Percentiles rank a stretch among this genome's conserved stretches.
Evolutionary conservation across 1,140 invertebrate species (phyloP).

Genomic region (Psix sp.): DNA sequence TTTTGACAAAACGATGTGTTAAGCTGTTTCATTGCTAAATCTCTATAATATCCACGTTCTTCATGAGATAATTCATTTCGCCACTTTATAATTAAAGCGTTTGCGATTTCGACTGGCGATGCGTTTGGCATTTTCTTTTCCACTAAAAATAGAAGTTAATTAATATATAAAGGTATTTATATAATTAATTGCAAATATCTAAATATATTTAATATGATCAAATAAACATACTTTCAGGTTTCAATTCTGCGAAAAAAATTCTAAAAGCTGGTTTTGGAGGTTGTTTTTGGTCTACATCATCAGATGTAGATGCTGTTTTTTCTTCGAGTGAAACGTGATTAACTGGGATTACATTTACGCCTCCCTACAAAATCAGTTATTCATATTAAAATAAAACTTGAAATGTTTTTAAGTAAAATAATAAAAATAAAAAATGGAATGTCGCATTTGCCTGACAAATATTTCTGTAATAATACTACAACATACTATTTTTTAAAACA

Average conservation of each 20-base stretch:
- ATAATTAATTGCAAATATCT: slow-evolving; percentile 3
- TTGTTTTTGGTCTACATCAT: not conserved
- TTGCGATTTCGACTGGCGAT: slow-evolving; percentile 70
- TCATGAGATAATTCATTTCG: slow-evolving; percentile 67
- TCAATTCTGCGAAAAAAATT: slow-evolving; percentile 30
- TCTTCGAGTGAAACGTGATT: slow-evolving; percentile 4
- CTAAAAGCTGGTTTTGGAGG: slow-evolving; percentile 18
- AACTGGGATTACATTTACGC: slow-evolving; percentile 16
- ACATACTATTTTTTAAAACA: slow-evolving; percentile 4
- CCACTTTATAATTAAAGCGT: slow-evolving; percentile 70
- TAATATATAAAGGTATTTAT: not conserved
- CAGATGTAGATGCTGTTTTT: not conserved
- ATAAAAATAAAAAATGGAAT: no score
- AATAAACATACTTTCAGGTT: slow-evolving; percentile 15
- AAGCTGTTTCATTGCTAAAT: slow-evolving; percentile 52
- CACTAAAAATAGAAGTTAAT: slow-evolving; percentile 57
- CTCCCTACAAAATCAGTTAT: slow-evolving; percentile 30
- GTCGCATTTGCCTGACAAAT: no score
- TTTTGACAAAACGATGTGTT: slow-evolving; percentile 7
- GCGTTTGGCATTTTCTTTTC: slow-evolving; percentile 68
- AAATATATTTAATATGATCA: not conserved
- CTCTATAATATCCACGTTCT: slow-evolving; percentile 74
- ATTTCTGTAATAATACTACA: no score
- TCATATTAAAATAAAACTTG: slow-evolving; percentile 12
- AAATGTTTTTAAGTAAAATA: no score